A percentile compares a stretch with the other conserved stretches of the same genome.
Conservation (phyloP, 2,888 invertebrate genomes). For the Gryllus longicercus region DNA sequence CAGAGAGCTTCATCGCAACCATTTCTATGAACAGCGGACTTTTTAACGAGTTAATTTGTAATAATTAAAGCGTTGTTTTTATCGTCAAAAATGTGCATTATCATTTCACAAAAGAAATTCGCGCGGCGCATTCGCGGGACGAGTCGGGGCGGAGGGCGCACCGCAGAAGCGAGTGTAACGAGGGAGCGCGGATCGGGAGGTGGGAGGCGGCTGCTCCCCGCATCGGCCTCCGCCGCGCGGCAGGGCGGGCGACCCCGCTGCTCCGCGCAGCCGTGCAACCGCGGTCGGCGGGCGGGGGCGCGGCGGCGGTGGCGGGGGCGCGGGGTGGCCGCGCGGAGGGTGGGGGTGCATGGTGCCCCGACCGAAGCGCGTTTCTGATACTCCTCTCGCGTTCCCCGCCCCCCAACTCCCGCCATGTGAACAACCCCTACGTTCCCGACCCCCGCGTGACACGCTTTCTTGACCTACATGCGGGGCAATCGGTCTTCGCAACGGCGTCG, state of each 20-base stretch:
- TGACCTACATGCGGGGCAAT: background rate
- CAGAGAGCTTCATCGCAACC: background rate
- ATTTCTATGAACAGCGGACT: slow-evolving; percentile 11
- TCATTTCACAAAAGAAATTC: background rate
- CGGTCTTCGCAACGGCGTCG: no score
- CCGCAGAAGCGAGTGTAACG: background rate
- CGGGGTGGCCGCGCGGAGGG: no score
- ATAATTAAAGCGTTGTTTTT: background rate
- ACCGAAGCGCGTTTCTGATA: no score
- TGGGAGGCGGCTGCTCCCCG: background rate
- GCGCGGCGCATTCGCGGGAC: background rate
- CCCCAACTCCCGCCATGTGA: background rate
- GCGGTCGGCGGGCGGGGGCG: no score
- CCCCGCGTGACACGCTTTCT: background rate
- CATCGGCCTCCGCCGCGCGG: no score
- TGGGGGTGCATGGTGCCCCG: no score
- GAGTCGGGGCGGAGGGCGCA: background rate
- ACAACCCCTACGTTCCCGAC: background rate
- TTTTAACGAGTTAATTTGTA: slow-evolving; percentile 2
- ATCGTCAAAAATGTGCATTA: background rate
- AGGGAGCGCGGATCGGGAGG: background rate
- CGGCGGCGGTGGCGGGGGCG: no score
- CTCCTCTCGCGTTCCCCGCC: no score
- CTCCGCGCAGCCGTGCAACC: no score
- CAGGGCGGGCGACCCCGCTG: no score